phyloP scores from a whole-genome alignment of 2,888 invertebrate species.

The Onthophagus sagittarius region DNA sequence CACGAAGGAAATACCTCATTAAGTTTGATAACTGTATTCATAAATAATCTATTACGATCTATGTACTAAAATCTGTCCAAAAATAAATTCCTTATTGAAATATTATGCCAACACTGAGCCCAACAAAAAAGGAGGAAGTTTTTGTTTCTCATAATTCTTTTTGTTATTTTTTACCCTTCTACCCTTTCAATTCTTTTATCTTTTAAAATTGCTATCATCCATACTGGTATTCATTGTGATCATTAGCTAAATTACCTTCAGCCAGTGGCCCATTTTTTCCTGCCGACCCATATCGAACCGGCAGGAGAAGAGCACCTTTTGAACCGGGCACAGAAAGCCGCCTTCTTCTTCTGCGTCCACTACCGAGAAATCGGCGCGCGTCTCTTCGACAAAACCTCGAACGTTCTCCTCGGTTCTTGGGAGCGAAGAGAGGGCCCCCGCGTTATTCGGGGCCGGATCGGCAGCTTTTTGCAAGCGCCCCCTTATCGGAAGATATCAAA shows the following conservation, averaged over 20 bases:
- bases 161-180: too few species aligned
- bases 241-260: background rate
- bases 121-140: too few species aligned
- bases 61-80: too few species aligned
- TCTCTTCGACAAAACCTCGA: background rate
- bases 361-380: conserved; percentile 15
- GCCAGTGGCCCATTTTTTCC: background rate
- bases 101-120: too few species aligned
- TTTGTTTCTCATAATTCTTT: too few species aligned
- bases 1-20: too few species aligned
- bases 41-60: too few species aligned
- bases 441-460: conserved; percentile 23
- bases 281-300: background rate
- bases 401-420: conserved; percentile 1
- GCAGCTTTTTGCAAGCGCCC: conserved; percentile 15
- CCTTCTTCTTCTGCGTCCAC: conserved; percentile 3
- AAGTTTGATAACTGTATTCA: too few species aligned
- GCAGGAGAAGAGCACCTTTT: background rate
- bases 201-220: background rate
- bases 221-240: background rate
- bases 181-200: background rate
- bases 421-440: conserved; percentile 19
- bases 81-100: too few species aligned
- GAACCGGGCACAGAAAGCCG: background rate
- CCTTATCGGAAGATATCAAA: conserved; percentile 36